These are phyloP conservation scores for Tapera naevia DNA, from an alignment of 2,797 vertebrate genomes.

Conservation along the genomic window DNA sequence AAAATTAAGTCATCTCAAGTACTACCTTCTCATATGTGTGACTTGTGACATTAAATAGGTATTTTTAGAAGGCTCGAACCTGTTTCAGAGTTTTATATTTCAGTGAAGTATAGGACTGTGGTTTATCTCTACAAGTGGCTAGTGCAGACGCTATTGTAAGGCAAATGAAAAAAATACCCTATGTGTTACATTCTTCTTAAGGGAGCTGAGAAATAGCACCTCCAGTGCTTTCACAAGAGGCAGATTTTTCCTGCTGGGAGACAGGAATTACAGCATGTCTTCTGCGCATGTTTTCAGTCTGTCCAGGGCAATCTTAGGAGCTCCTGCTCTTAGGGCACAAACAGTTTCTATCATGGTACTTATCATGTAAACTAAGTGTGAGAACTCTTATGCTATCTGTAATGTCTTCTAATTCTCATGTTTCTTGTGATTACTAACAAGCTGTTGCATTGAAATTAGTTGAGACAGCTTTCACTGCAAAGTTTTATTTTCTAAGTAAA, in stretches of 20 bases:
- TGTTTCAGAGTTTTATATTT: not conserved
- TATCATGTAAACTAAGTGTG: not conserved
- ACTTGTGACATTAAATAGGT: not conserved
- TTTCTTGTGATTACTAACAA: not conserved
- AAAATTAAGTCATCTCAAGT: not conserved
- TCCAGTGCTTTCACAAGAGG: not conserved
- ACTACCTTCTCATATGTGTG: not conserved
- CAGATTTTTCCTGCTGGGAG: not conserved
- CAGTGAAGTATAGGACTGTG: not conserved
- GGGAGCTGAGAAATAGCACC: not conserved
- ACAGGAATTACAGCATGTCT: not conserved
- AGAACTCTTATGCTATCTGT: not conserved
- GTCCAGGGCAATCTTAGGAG: not conserved
- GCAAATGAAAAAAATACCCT: not conserved
- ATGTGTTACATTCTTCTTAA: not conserved
- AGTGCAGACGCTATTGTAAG: not conserved
- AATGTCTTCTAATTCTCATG: not conserved
- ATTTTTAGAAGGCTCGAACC: not conserved
- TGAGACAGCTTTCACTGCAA: not conserved
- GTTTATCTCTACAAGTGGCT: not conserved
- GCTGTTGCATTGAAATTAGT: not conserved
- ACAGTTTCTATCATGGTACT: not conserved
- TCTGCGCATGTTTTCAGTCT: not conserved
- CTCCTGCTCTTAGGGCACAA: not conserved
- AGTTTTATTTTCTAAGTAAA: not conserved